Base-by-base conservation (phyloP, 2,797 vertebrate genomes). In the Silurus lanzhouensis region DNA sequence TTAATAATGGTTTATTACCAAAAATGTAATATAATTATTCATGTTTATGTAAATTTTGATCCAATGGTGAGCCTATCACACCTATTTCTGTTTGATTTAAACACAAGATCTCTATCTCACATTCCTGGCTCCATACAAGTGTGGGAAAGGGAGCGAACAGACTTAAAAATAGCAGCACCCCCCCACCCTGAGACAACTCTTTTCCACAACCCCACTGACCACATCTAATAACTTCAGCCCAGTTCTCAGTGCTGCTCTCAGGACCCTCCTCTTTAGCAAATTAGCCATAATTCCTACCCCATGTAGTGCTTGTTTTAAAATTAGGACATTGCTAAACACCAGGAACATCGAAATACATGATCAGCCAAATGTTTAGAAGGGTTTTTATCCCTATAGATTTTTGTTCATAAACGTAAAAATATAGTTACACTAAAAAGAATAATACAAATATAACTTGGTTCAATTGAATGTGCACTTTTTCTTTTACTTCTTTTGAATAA, bases 111-210 rank as follows among this genome's bases (percentile, higher is more conserved):
- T 46, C 25, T 15, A 61, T 85, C 71, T 38, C 63, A 25, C 83
- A 91, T 88, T 89, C 82, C 85, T 70, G 72, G 15, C 38, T 78
- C 57, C 31, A 58, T 17, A 74, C 76, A 57, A 85, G 68, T 87
- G 89, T 90, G 90, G 90, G 89, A 90, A 90, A 88, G 75, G 19
- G 78, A 84, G 83, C 64, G 81, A 80, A 61, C 80, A 20, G 63
- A 17, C 60, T 87, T 89, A 88, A 89, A 88, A 88, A 89, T 89
- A 90, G 89, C 67, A 82, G 61, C 74, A 57, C 81, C 88, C 82
- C 82, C 82, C 84, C 88, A 82, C 82, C 85, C 79, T 68, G 5
- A 64, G 76, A 84, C 79, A 75, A 80, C 46, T 81, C n/a, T 44
- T 71, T 89, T 84, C 88, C 86, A 85, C 76, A 84, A 74, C 85